These are phyloP conservation scores for Leucoraja ocellata DNA, from an alignment of 2,797 vertebrate species.

Conservation along the genomic window DNA sequence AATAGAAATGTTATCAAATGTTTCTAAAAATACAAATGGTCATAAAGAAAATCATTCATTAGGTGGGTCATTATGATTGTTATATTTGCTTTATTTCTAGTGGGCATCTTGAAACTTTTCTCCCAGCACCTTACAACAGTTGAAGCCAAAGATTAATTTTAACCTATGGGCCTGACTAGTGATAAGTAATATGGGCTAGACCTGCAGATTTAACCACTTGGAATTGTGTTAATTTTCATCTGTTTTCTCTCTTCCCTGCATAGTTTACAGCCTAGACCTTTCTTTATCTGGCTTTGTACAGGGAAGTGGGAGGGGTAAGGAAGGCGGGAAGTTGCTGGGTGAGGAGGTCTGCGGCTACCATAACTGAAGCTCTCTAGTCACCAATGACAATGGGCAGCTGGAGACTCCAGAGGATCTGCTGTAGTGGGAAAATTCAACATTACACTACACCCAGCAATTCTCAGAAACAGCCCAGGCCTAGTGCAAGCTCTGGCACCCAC, in stretches of 20 bases:
- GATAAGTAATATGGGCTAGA: background rate
- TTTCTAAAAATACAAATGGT: background rate
- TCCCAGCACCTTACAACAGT: background rate
- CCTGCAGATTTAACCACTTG: background rate
- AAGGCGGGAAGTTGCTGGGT: background rate
- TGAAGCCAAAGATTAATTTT: background rate
- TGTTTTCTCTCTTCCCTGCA: background rate
- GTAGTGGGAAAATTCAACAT: background rate
- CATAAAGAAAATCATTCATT: background rate
- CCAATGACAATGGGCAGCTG: background rate
- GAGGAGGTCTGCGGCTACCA: background rate
- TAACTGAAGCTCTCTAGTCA: background rate
- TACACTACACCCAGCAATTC: background rate
- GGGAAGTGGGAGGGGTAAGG: background rate
- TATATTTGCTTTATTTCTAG: background rate
- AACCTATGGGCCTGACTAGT: background rate
- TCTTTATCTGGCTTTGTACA: background rate
- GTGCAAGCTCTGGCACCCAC: background rate
- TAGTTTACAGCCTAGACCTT: background rate
- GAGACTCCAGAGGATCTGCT: background rate
- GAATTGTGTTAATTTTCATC: background rate
- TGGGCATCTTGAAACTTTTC: background rate
- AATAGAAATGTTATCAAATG: background rate
- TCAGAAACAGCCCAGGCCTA: background rate
- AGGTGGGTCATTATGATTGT: background rate